Evolutionary conservation across 2,888 invertebrate genomes (phyloP), one percentile per base, ranked within the genome.

Genomic region (Melitaea athalia): DNA sequence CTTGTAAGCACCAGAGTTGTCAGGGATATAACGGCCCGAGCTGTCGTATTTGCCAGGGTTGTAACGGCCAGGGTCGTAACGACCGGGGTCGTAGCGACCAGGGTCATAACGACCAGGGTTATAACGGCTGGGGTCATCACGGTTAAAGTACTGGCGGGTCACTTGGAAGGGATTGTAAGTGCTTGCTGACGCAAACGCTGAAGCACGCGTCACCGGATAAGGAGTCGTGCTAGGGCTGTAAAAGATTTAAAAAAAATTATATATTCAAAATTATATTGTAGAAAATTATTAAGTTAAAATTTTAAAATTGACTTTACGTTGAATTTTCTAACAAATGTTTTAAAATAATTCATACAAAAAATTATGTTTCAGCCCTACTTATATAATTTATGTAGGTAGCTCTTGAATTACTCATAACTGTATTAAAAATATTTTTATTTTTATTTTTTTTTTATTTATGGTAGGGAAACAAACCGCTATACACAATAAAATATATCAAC

Each of bases 1-100:
- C 91, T 89, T 85, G 82, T 91, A 91, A 64, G 76, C 68, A 31
- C 91, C 91, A 67, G 86, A 83, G 59, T 76, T 76, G 75, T 84
- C 87, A 42, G 87, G 85, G 14, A 83, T 73, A 50, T 72, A 76
- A 38, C 75, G 75, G 17, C 77, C 76, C n/a, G 75, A 67, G 43
- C 64, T 79, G 52, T 78, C 77, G 68, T 75, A 83, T 60, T 72
- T 72, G 55, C 78, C 74, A 38, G 70, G 64, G 68, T 61, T 76
- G 70, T 75, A 75, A 52, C 68, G 76, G 67, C 75, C 73, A 5
- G 82, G 74, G 38, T 78, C 61, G 75, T 83, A 73, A 63, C 77
- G 70, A 59, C 76, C 74, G 45, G 78, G 59, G 62, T 74, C 79
- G 74, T 78, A 79, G 57, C 78, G 73, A 47, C 76, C 76, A 6